Evolutionary conservation across 1,140 invertebrate genomes (phyloP).

Genomic region (Anastrepha obliqua): DNA sequence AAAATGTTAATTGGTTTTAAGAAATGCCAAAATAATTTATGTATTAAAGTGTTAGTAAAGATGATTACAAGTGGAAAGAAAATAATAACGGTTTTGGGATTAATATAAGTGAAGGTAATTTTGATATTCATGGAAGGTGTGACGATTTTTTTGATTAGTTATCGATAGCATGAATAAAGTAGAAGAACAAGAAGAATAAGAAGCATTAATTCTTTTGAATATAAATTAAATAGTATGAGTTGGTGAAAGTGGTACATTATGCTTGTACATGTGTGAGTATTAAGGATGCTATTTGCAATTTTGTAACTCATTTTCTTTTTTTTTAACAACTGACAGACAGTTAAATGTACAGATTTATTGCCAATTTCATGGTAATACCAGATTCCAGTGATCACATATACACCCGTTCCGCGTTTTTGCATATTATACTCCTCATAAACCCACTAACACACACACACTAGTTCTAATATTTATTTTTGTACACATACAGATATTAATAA

Average conservation of each 20-base stretch:
- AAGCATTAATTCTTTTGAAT: slow-evolving; percentile 45
- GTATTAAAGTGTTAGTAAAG: background rate
- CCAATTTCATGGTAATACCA: background rate
- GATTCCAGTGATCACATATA: background rate
- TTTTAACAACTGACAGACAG: background rate
- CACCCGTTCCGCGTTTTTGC: background rate
- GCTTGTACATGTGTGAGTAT: background rate
- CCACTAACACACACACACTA: background rate
- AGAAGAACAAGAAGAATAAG: slow-evolving; percentile 28
- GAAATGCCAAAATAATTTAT: background rate
- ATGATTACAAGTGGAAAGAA: background rate
- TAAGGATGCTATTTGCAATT: background rate
- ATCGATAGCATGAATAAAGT: slow-evolving; percentile 30
- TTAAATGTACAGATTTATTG: background rate
- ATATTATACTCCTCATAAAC: background rate
- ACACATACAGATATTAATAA: background rate
- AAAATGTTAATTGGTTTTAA: too few species aligned
- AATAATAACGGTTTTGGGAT: background rate
- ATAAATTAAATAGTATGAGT: slow-evolving; percentile 2
- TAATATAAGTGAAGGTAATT: background rate
- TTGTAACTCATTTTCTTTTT: background rate
- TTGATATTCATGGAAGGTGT: background rate
- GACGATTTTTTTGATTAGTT: background rate
- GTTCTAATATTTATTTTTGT: background rate
- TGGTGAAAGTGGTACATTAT: background rate